These are phyloP conservation scores for Gallinago media DNA, from an alignment of 2,113 vertebrate species.

Conservation along the genomic window DNA sequence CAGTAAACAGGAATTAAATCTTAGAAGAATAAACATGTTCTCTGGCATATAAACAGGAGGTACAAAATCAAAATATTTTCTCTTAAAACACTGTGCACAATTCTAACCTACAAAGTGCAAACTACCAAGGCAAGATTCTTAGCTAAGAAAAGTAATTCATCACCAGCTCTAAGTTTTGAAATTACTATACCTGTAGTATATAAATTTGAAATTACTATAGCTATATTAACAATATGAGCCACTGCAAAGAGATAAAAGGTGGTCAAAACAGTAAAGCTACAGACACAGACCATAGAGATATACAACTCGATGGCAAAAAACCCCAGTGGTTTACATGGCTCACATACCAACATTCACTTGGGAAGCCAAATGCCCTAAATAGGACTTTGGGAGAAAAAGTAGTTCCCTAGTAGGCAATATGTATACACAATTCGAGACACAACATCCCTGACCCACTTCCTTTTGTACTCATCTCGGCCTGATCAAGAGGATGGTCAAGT, in stretches of 20 bases:
- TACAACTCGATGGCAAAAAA: neutral
- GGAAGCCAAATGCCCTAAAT: constrained; percentile 39
- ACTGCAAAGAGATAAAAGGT: neutral
- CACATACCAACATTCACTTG: neutral
- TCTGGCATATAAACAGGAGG: neutral
- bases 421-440: neutral
- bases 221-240: neutral
- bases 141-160: neutral
- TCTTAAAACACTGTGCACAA: neutral
- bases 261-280: neutral
- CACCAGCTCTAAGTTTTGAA: neutral
- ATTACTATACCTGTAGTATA: neutral
- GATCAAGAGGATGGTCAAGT: neutral
- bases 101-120: neutral
- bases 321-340: neutral
- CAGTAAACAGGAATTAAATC: neutral
- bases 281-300: neutral
- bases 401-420: neutral
- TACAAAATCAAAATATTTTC: neutral
- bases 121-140: neutral
- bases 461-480: neutral
- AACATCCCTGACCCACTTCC: neutral
- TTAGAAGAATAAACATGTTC: neutral
- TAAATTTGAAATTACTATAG: neutral
- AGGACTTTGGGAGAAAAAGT: neutral